Evolutionary conservation across 2,888 invertebrate species (phyloP).

Genomic region (Sturmia bella): DNA sequence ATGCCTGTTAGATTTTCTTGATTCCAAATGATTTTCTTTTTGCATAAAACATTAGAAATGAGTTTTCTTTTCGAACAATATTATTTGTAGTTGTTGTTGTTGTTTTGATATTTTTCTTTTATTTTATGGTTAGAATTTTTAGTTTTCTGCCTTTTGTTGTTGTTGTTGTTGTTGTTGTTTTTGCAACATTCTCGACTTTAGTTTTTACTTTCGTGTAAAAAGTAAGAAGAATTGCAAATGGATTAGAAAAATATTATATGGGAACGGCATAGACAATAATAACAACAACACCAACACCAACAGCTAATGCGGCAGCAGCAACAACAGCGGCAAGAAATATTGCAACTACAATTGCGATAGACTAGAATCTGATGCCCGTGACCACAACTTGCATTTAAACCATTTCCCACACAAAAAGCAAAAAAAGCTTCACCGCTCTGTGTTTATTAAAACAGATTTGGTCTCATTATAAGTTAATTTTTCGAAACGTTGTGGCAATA

Average conservation of each 20-base stretch:
- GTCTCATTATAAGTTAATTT: no score
- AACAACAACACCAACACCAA: slow-evolving; percentile 36
- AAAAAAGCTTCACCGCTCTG: no score
- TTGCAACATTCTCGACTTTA: slow-evolving; percentile 50
- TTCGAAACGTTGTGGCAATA: no score
- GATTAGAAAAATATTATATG: slow-evolving; percentile 65
- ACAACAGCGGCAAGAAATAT: slow-evolving; percentile 44
- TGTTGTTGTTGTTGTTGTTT: slow-evolving; percentile 17
- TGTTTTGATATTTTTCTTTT: slow-evolving; percentile 43
- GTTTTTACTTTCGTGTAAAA: slow-evolving; percentile 67
- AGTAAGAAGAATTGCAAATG: slow-evolving; percentile 61
- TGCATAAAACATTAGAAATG: slow-evolving; percentile 47
- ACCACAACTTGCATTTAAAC: slow-evolving; percentile 65
- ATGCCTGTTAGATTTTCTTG: slow-evolving; percentile 27
- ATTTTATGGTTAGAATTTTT: slow-evolving; percentile 24
- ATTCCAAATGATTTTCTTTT: slow-evolving; percentile 49
- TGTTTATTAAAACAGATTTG: no score
- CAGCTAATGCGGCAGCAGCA: slow-evolving; percentile 11
- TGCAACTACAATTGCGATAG: slow-evolving; percentile 47
- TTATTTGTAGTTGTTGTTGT: slow-evolving; percentile 9
- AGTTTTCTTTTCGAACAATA: slow-evolving; percentile 44
- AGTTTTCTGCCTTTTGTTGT: slow-evolving; percentile 3
- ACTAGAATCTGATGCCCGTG: slow-evolving; percentile 65
- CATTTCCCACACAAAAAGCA: slow-evolving; percentile 24
- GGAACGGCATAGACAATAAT: slow-evolving; percentile 54